Percentiles rank a stretch among this genome's conserved stretches.
Evolutionary conservation across 2,113 vertebrate genomes (phyloP).

Genomic region (Phalacrocorax pelagicus): DNA sequence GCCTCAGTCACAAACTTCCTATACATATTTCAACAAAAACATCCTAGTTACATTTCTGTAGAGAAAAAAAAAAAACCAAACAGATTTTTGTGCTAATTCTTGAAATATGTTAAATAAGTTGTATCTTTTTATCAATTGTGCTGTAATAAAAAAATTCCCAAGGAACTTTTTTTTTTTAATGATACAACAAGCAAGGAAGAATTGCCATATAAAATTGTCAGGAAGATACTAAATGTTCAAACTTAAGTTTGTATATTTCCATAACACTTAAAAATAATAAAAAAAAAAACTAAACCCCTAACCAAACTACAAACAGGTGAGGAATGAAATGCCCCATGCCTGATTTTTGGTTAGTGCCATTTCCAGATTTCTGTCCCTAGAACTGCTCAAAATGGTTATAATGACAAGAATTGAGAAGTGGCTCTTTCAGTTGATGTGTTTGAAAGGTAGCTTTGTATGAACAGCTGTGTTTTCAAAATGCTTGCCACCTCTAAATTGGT

Average conservation of each 20-base stretch:
- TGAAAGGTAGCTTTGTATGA: constrained; percentile 59
- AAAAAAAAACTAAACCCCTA: background rate
- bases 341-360: background rate
- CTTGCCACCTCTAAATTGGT: constrained; percentile 66
- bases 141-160: background rate
- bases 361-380: background rate
- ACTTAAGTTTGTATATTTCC: background rate
- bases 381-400: background rate
- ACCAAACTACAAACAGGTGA: background rate
- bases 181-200: background rate
- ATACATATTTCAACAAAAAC: background rate
- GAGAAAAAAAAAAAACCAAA: background rate
- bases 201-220: background rate
- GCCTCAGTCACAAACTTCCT: background rate
- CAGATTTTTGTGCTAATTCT: background rate
- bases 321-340: background rate
- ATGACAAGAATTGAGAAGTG: constrained; percentile 37
- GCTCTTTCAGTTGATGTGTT: constrained; percentile 13
- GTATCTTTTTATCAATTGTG: background rate
- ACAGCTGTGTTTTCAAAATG: constrained; percentile 70
- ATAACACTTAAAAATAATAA: background rate
- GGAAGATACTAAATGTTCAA: background rate
- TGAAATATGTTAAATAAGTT: background rate
- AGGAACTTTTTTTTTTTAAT: background rate
- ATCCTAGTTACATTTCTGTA: background rate